A percentile compares a stretch with the other conserved stretches of the same genome.
Conservation (phyloP, 2,888 invertebrate genomes). For the Trimorus sp. region DNA sequence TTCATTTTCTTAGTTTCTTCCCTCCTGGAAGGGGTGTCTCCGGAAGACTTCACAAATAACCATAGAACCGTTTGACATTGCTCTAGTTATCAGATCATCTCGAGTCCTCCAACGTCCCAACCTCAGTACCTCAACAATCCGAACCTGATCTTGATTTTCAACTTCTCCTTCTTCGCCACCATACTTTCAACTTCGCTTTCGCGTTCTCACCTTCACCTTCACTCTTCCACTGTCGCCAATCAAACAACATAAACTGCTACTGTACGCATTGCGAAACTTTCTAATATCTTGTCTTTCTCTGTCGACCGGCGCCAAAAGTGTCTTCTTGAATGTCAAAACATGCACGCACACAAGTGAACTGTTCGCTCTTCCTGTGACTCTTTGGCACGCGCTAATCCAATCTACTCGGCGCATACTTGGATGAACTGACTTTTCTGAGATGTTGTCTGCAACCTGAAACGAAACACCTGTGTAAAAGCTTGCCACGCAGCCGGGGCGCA, state of each 20-base stretch:
- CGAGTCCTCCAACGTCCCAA: background rate
- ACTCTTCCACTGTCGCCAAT: conserved; percentile 4
- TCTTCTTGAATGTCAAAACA: conserved; percentile 55
- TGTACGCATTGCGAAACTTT: background rate
- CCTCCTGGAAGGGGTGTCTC: no score
- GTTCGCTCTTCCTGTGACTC: conserved; percentile 61
- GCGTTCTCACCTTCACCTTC: conserved; percentile 27
- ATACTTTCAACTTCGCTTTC: conserved; percentile 34
- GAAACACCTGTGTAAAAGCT: conserved; percentile 46
- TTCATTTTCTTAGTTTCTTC: no score
- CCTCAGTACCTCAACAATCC: background rate
- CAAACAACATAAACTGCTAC: background rate
- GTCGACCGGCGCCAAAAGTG: conserved; percentile 25
- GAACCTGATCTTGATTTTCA: background rate
- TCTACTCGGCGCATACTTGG: conserved; percentile 54
- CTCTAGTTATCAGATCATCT: no score
- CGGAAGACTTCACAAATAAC: no score
- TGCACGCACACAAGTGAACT: conserved; percentile 66
- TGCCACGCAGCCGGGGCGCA: conserved; percentile 46
- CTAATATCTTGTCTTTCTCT: conserved; percentile 36
- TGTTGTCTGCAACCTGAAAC: conserved; percentile 52
- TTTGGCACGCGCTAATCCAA: conserved; percentile 55
- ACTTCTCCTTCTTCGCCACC: conserved; percentile 13
- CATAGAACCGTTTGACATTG: no score
- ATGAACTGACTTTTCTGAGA: conserved; percentile 60